Base-by-base conservation (phyloP, 1,140 invertebrate species). In the Penaeus indicus region DNA sequence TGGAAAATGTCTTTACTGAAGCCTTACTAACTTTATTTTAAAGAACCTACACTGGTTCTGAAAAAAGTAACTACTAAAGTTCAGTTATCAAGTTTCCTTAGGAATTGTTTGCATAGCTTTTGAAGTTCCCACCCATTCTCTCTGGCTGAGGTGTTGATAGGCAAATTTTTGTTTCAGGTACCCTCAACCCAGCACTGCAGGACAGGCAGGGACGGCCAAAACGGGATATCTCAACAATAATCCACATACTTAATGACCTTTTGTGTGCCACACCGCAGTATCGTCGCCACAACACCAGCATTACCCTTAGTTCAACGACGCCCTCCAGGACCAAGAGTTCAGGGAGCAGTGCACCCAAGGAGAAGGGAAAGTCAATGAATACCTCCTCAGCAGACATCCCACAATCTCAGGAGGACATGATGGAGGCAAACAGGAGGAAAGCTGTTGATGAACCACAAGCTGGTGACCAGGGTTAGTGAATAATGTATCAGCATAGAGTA, bases 231-330 rank as follows among this genome's bases (percentile, higher is more conserved):
- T 97, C 96, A 80, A 99, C 98, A 22, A 98, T 99, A 83, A 97
- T 98, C 86, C 97, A 98, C 92, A 98, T 99, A 93, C 93, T 98
- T 38, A 98, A 98, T 93, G 98, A 98, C 93, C 94, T 99, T 90
- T 93, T 99, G 38, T 97, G 97, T 93, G 96, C 97, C 69, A 96
- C 96, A 69, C 96, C 97, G 38, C 93, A 94, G 85, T 94, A 94
- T 90, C 90, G 92, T 67, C 90, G 85, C 25, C 89, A 90, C 82
- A 84, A 85, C 32, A 80, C 64, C 72, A 86, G 67, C 61, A 85
- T 77, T 67, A 82, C 85, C 93, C 94, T 98, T 90, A 97, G 97
- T 93, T 96, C 97, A 64, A 96, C 96, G 64, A 96, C 97, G 38
- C 92, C 94, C 82, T 93, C 94, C 86, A 75, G 61, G 77, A 63